These are phyloP conservation scores for Amitus sp. DNA, from an alignment of 2,888 invertebrate genomes.

Conservation along the genomic window DNA sequence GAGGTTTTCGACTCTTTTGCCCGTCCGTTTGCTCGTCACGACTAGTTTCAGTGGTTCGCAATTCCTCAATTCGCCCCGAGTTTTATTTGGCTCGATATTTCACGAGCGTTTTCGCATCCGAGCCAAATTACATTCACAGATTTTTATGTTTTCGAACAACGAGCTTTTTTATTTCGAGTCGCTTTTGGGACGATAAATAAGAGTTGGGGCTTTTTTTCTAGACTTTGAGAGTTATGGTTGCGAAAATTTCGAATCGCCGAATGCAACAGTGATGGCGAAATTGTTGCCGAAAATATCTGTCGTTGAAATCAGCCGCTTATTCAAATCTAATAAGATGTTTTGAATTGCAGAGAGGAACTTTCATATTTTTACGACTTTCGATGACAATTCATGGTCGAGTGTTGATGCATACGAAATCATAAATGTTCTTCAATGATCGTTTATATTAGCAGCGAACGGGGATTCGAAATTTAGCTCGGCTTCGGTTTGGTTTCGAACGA, in stretches of 20 bases:
- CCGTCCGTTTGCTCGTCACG: conserved; percentile 51
- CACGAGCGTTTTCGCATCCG: no score
- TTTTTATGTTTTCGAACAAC: no score
- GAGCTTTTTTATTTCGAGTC: no score
- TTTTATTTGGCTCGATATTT: no score
- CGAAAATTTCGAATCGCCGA: not conserved
- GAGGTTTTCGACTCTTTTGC: conserved; percentile 65
- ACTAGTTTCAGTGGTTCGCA: conserved; percentile 64
- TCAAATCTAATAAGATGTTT: conserved; percentile 6
- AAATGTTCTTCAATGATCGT: conserved; percentile 4
- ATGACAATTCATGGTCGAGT: not conserved
- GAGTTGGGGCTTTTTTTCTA: not conserved
- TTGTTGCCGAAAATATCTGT: not conserved
- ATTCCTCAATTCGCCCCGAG: conserved; percentile 37
- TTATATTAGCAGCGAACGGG: conserved; percentile 1
- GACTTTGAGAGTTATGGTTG: no score
- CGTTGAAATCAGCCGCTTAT: not conserved
- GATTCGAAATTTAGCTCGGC: conserved; percentile 1
- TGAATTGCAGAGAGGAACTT: conserved; percentile 1
- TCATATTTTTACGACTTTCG: not conserved
- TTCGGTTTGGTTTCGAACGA: not conserved
- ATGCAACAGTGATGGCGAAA: not conserved
- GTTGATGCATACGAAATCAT: conserved; percentile 2
- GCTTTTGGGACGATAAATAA: no score
- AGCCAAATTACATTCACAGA: no score